Evolutionary conservation across 2,888 invertebrate genomes (phyloP).

Genomic region (Atrina japonica): DNA sequence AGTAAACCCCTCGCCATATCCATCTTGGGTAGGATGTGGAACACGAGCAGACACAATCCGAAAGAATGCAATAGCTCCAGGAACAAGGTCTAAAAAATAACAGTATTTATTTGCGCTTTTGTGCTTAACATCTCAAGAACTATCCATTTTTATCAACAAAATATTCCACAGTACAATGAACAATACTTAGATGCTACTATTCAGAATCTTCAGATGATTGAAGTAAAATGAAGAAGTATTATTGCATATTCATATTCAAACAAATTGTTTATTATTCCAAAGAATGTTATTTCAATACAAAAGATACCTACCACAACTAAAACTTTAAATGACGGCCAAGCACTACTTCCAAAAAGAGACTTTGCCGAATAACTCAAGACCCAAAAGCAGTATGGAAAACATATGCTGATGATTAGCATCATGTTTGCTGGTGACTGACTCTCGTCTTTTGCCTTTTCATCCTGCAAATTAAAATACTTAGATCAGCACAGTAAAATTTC

Average conservation of each 20-base stretch:
- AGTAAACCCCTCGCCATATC: slow-evolving; percentile 74
- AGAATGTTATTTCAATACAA: too few species aligned
- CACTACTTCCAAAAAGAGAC: slow-evolving; percentile 71
- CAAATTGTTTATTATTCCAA: too few species aligned
- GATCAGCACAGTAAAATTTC: too few species aligned
- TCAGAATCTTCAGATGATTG: not conserved
- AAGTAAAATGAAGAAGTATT: too few species aligned
- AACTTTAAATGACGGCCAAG: slow-evolving; percentile 71
- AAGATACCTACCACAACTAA: slow-evolving; percentile 62
- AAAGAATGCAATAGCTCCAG: slow-evolving; percentile 72
- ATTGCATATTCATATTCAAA: too few species aligned
- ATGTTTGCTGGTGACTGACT: slow-evolving; percentile 57
- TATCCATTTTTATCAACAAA: not conserved
- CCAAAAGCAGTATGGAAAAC: slow-evolving; percentile 94
- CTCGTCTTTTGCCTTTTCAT: slow-evolving; percentile 38
- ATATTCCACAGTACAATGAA: not conserved
- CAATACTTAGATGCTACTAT: not conserved
- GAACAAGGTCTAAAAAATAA: slow-evolving; percentile 61
- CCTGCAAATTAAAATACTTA: slow-evolving; percentile 23
- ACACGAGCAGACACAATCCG: slow-evolving; percentile 76
- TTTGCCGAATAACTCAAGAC: slow-evolving; percentile 83
- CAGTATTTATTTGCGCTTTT: not conserved
- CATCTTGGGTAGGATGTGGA: slow-evolving; percentile 74
- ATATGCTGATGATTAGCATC: slow-evolving; percentile 90
- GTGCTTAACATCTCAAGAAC: not conserved